Conservation (phyloP, 2,888 invertebrate genomes). For the Stegana nigrithorax region DNA sequence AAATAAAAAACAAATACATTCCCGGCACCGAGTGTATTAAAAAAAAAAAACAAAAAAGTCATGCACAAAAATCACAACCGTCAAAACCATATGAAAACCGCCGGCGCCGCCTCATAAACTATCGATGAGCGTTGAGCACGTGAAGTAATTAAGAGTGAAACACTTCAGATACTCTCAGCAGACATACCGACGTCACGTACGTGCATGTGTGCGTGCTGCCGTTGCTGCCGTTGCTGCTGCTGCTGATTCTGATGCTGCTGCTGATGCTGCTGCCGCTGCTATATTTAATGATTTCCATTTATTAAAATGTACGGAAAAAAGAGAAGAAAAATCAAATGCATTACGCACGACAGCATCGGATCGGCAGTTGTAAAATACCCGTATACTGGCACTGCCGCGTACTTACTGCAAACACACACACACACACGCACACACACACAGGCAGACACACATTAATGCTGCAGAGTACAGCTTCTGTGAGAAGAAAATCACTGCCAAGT, state of each 20-base stretch:
- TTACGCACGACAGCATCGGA: too few species aligned
- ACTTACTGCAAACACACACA: background rate
- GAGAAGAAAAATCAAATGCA: conserved; percentile 27
- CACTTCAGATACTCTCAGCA: too few species aligned
- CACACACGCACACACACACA: background rate
- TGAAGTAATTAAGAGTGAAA: conserved; percentile 57
- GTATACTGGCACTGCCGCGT: background rate
- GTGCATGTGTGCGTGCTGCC: too few species aligned
- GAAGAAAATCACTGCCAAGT: too few species aligned
- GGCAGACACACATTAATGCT: background rate
- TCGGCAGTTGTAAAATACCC: background rate
- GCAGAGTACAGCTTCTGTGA: background rate
- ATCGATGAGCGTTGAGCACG: conserved; percentile 57
- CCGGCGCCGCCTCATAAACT: conserved; percentile 51
- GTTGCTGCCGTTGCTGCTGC: background rate
- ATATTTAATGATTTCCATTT: conserved; percentile 58
- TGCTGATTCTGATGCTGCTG: background rate
- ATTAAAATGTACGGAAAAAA: conserved; percentile 37
- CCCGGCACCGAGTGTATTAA: too few species aligned
- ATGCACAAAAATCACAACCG: too few species aligned
- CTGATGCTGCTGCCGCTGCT: conserved; percentile 41
- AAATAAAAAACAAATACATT: conserved; percentile 7
- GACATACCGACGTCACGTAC: too few species aligned
- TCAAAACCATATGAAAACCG: too few species aligned
- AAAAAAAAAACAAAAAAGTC: too few species aligned